Evolutionary conservation across 2,797 vertebrate genomes (phyloP).

Genomic region (Poecilia picta): DNA sequence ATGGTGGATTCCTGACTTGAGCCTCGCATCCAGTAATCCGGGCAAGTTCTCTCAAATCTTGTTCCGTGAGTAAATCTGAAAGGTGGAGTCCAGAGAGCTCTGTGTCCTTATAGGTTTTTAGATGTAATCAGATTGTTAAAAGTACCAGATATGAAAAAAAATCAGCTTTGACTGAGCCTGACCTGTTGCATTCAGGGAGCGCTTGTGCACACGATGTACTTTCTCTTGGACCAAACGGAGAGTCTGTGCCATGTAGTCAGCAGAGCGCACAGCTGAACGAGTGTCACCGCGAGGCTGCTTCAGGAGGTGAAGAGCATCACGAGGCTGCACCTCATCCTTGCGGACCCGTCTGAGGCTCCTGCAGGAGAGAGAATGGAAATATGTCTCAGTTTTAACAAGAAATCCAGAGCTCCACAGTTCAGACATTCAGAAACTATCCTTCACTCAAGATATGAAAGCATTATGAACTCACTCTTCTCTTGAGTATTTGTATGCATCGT

Average conservation of each 20-base stretch:
- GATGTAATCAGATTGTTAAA: neutral
- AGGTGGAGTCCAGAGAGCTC: neutral
- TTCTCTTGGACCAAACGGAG: conserved; percentile 83
- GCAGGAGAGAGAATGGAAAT: neutral
- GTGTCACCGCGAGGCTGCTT: conserved; percentile 86
- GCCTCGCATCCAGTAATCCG: conserved; percentile 82
- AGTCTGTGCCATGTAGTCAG: conserved; percentile 87
- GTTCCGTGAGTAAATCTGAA: conserved; percentile 82
- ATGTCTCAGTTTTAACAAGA: neutral
- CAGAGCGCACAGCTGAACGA: conserved; percentile 78
- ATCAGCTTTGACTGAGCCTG: conserved; percentile 19
- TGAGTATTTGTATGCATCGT: conserved; percentile 85
- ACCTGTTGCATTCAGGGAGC: conserved; percentile 89
- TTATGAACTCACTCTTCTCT: conserved; percentile 81
- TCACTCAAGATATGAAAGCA: neutral
- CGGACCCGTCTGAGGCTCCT: conserved; percentile 77
- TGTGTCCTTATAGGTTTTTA: no score
- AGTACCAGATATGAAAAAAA: neutral
- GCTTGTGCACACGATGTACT: conserved; percentile 71
- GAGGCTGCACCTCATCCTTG: conserved; percentile 67
- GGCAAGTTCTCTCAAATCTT: conserved; percentile 77
- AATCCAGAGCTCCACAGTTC: no score
- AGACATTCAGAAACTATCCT: neutral
- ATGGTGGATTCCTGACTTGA: conserved; percentile 59
- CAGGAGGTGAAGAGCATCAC: conserved; percentile 84